Evolutionary conservation across 2,888 invertebrate genomes (phyloP), one percentile per base, ranked within the genome.

Genomic region (Drosophila koepferae): DNA sequence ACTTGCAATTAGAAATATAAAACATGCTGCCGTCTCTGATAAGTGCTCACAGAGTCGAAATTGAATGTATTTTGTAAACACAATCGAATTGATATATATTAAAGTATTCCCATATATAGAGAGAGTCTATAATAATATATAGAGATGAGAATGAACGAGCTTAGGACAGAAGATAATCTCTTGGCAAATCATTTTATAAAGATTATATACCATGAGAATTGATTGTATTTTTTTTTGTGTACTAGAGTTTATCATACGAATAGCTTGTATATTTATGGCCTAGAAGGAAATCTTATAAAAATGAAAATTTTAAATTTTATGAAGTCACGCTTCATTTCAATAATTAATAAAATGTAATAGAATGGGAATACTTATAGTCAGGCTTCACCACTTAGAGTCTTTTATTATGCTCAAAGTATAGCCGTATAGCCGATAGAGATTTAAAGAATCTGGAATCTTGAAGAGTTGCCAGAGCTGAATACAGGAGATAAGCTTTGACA

Each of bases 401-500:
- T 9, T 5, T 0, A 48, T 16, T 48, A 16, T 48, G 28, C 8
- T 28, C 16, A 48, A 28, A 28, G 48, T 4, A 4, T 2, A n/a
- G 48, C 48, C 31, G 31, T 16, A 2, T 49, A 12, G 31, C n/a
- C 23, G 7, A 12, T 1, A 18, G 34, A 51, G 31, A 23, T 28
- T 63, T n/a, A 31, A 46, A 56, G 56, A 54, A 8, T 38, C 2
- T 36, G 14, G 46, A 31, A n/a, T 49, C 1, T 49, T 9, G 16
- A 28, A 49, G n/a, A n/a, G 34, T 20, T 40, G 40, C 12, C 28
- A 9, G 49, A 34, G 48, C 18, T 14, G 31, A 48, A 6, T 4
- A 12, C 12, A 44, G 18, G 18, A 59, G 73, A 65, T 74, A 74
- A 70, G 43, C 38, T 10, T 18, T n/a, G 56, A 34, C 38, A 77